These are phyloP conservation scores for Gonioctena quinquepunctata DNA, from an alignment of 1,140 invertebrate species.

Conservation along the genomic window DNA sequence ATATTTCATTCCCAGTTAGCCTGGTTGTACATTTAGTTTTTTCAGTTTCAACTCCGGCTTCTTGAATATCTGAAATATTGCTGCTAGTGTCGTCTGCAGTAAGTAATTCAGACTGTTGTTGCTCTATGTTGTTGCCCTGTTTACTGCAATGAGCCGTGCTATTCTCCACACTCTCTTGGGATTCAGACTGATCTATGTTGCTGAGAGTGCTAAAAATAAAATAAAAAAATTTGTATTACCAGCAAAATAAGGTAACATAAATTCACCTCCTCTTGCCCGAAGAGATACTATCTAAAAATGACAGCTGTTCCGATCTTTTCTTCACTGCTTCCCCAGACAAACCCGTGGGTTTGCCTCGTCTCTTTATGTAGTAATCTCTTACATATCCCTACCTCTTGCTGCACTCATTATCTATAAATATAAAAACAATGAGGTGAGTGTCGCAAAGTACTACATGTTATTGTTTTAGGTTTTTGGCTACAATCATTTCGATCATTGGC, in stretches of 20 bases:
- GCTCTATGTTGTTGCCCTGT: neutral
- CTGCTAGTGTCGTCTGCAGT: neutral
- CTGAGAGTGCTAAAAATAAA: neutral
- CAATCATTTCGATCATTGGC: conserved; percentile 25
- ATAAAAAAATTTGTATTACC: neutral
- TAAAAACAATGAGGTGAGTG: neutral
- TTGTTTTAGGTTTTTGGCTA: conserved; percentile 24
- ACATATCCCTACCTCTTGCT: conserved; percentile 27
- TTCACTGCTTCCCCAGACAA: conserved; percentile 19
- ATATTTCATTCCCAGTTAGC: too few relatives aligned
- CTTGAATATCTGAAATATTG: neutral
- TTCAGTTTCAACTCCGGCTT: neutral
- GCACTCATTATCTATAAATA: conserved; percentile 24
- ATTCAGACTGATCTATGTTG: neutral
- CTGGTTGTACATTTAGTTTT: neutral
- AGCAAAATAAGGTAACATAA: neutral
- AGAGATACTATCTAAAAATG: conserved; percentile 26
- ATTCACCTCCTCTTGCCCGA: conserved; percentile 18
- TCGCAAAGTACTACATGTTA: neutral
- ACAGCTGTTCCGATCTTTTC: conserved; percentile 25
- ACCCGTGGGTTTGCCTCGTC: conserved; percentile 21
- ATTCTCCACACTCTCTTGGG: conserved; percentile 1
- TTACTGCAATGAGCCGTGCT: neutral
- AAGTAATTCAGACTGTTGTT: too few relatives aligned
- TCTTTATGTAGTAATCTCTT: conserved; percentile 28